These are phyloP conservation scores for Cybosia mesomella DNA, from an alignment of 2,888 invertebrate genomes.

Conservation along the genomic window DNA sequence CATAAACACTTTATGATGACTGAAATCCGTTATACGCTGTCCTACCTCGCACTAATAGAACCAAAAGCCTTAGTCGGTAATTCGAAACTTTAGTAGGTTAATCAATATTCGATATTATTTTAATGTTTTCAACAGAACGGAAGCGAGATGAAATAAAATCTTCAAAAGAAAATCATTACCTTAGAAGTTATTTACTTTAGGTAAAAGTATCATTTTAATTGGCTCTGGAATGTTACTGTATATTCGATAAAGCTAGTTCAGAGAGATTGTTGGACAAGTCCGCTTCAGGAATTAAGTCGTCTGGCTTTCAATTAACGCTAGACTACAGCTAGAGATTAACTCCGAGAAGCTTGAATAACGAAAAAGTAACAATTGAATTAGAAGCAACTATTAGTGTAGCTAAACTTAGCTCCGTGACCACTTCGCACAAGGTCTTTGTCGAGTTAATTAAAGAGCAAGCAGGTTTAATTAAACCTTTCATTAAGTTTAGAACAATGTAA, in stretches of 20 bases:
- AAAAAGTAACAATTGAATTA: slow-evolving; percentile 65
- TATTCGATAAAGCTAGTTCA: slow-evolving; percentile 28
- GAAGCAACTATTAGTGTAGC: slow-evolving; percentile 51
- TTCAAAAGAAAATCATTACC: slow-evolving; percentile 33
- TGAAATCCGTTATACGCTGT: not conserved
- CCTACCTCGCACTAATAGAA: not conserved
- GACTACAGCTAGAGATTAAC: slow-evolving; percentile 58
- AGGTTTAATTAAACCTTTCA: slow-evolving; percentile 14
- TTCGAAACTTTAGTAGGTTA: not conserved
- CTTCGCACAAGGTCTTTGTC: slow-evolving; percentile 51
- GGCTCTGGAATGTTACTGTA: slow-evolving; percentile 16
- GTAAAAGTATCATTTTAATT: slow-evolving; percentile 6
- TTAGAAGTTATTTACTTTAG: slow-evolving; percentile 21
- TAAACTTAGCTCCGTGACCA: slow-evolving; percentile 59
- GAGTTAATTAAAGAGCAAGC: slow-evolving; percentile 34
- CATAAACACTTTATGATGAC: not conserved
- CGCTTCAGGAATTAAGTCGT: slow-evolving; percentile 67
- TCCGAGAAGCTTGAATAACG: slow-evolving; percentile 57
- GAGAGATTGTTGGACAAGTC: slow-evolving; percentile 58
- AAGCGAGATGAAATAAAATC: slow-evolving; percentile 26
- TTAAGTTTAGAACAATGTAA: not conserved
- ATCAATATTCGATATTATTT: not conserved
- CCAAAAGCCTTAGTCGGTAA: not conserved
- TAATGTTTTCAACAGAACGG: slow-evolving; percentile 14
- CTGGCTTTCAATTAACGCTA: slow-evolving; percentile 74